Evolutionary conservation across 2,113 vertebrate species (phyloP).

Genomic region (Sciurus niger): DNA sequence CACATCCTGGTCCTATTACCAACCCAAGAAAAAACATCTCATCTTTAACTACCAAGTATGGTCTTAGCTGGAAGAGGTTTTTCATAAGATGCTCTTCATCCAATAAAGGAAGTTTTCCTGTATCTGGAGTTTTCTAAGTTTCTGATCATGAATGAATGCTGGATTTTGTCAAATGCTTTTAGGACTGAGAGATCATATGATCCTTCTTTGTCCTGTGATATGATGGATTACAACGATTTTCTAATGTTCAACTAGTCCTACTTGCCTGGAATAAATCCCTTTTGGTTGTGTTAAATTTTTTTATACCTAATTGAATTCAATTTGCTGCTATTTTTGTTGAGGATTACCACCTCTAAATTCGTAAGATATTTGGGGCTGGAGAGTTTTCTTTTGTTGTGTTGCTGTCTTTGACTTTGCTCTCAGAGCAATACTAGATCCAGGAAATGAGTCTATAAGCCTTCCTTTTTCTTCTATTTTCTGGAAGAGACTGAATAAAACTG

Average conservation of each 20-base stretch:
- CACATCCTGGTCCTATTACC: background rate
- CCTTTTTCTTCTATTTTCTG: background rate
- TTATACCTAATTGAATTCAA: background rate
- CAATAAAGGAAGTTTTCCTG: background rate
- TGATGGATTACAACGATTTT: background rate
- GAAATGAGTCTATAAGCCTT: background rate
- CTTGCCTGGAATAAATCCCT: constrained; percentile 5
- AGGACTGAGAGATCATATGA: background rate
- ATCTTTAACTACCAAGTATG: background rate
- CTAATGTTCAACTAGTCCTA: background rate
- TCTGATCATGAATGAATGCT: background rate
- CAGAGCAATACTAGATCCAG: background rate
- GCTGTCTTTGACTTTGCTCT: background rate
- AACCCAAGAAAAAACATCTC: background rate
- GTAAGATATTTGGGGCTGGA: background rate
- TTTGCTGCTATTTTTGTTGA: constrained; percentile 29
- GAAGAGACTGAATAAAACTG: background rate
- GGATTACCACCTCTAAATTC: background rate
- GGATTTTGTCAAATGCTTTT: constrained; percentile 29
- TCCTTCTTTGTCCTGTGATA: background rate
- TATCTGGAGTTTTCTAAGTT: background rate
- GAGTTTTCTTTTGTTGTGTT: background rate
- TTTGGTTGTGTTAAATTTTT: background rate
- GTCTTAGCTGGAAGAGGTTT: background rate
- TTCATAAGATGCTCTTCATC: background rate